These are phyloP conservation scores for Mycalesis mineus DNA, from an alignment of 2,888 invertebrate species.

Conservation along the genomic window DNA sequence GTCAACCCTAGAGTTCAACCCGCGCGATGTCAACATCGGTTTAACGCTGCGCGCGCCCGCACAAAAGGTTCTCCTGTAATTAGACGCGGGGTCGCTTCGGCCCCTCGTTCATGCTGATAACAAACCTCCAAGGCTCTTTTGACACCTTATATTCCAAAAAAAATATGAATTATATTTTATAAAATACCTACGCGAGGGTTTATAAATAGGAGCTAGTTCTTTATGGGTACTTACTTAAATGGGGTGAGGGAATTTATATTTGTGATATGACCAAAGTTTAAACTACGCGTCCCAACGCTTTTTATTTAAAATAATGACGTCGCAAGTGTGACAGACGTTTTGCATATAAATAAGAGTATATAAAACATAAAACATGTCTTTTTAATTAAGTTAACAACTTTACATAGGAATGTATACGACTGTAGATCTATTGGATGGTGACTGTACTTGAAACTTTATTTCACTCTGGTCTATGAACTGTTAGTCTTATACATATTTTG, in stretches of 20 bases:
- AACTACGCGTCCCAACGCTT: too few species aligned
- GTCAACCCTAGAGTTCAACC: constrained; percentile 20
- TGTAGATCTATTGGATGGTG: too few species aligned
- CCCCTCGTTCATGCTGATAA: constrained; percentile 25
- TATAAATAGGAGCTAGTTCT: not conserved
- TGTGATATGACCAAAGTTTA: too few species aligned
- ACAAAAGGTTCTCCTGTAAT: constrained; percentile 35
- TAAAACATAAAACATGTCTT: too few species aligned
- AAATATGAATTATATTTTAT: constrained; percentile 1
- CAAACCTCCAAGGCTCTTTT: constrained; percentile 21
- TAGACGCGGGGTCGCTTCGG: constrained; percentile 28
- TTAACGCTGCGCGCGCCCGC: constrained; percentile 31
- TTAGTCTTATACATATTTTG: too few species aligned
- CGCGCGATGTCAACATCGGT: constrained; percentile 35
- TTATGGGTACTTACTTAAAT: not conserved
- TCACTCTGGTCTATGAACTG: too few species aligned
- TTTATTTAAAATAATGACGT: too few species aligned
- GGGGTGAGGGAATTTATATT: not conserved
- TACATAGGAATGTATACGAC: too few species aligned
- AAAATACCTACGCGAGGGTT: not conserved
- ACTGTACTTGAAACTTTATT: too few species aligned
- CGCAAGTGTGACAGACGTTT: too few species aligned
- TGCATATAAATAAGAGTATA: too few species aligned
- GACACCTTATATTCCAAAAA: constrained; percentile 13
- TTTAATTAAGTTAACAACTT: too few species aligned